Evolutionary conservation across 2,888 invertebrate species (phyloP), one percentile per base, ranked within the genome.

Genomic region (Spodoptera picta): DNA sequence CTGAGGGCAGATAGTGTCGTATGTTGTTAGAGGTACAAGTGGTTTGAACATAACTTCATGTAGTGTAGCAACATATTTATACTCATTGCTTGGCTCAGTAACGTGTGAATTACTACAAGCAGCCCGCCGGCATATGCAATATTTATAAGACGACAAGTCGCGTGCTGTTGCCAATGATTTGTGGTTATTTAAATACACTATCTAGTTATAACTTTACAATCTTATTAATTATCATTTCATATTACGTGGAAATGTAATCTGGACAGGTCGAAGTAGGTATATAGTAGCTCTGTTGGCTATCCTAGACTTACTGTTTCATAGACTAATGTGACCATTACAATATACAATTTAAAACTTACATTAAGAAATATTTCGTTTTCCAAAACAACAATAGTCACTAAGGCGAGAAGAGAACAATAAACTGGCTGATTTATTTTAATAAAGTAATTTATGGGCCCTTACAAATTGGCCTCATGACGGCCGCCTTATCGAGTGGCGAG

Each of bases 401-500:
- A 91, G 89, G 92, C 88, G 92, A 88, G 91, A 92, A 90, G 88
- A 90, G 90, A 93, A 93, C 92, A 93, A 93, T 93, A 93, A 92
- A 91, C 84, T 80, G 79, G 80, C 87, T 93, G 93, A 93, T 93
- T 93, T 93, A 93, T 93, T 92, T 92, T 92, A 92, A 93, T 93
- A 92, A 92, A 91, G 86, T 92, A 91, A 93, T 93, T 93, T 93
- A 94, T 93, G 91, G 86, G 84, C 87, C 81, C 85, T 87, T 87
- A 92, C 93, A 93, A 92, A 93, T 93, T 93, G 92, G 89, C 85
- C 90, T 87, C 87, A 87, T 89, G 91, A 90, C 90, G 86, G 83
- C 84, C 71, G 84, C 84, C 87, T 90, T 92, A 92, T 92, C 92
- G 90, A 90, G 86, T 85, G 87, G 87, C 87, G 75, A 76, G 77